Evolutionary conservation across 2,888 invertebrate genomes (phyloP).

Genomic region (Gymnoscelis rufifasciata): DNA sequence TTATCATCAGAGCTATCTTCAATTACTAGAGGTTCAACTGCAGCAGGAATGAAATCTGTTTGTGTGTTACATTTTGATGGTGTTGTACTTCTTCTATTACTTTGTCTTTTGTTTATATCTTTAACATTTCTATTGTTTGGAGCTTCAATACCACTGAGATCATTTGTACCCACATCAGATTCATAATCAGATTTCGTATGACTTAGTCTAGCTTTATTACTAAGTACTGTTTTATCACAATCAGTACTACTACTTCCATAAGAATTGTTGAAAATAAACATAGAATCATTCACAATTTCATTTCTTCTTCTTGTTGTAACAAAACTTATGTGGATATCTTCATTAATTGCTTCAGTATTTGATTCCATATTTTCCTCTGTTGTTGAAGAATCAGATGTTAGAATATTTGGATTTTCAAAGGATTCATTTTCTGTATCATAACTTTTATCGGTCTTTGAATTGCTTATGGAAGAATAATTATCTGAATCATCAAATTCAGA

Average conservation of each 20-base stretch:
- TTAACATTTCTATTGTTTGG: not conserved
- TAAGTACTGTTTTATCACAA: slow-evolving; percentile 51
- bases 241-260: slow-evolving; percentile 43
- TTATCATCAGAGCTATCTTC: not conserved
- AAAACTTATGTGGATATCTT: slow-evolving; percentile 47
- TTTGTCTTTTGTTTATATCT: slow-evolving; percentile 5
- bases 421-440: not conserved
- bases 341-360: slow-evolving; percentile 23
- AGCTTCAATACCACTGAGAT: not conserved
- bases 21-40: not conserved
- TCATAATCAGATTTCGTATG: slow-evolving; percentile 13
- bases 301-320: slow-evolving; percentile 64
- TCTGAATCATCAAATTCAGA: not conserved
- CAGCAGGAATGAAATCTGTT: slow-evolving; percentile 9
- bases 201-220: slow-evolving; percentile 23
- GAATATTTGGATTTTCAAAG: slow-evolving; percentile 24
- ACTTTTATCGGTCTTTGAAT: not conserved
- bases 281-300: slow-evolving; percentile 46
- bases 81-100: slow-evolving; percentile 12
- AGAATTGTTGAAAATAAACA: slow-evolving; percentile 48
- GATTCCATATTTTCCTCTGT: slow-evolving; percentile 27
- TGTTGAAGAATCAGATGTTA: slow-evolving; percentile 26
- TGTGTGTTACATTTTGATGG: slow-evolving; percentile 7
- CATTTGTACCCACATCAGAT: not conserved
- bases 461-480: not conserved